phyloP scores from a whole-genome alignment of 2,113 vertebrate species.

The Peromyscus polionotus region DNA sequence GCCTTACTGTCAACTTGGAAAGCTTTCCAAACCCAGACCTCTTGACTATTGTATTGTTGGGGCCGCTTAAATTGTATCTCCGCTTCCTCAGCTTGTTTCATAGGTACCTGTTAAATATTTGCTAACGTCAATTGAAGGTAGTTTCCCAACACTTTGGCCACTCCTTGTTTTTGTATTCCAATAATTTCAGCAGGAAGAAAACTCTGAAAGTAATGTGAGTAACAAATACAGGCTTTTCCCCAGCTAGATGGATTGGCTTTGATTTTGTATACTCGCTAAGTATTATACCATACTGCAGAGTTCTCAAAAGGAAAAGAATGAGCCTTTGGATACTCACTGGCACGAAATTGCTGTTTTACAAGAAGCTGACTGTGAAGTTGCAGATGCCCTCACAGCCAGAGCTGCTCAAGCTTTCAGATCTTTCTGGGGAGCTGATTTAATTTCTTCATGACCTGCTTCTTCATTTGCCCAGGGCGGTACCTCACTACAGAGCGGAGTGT shows the following conservation, averaged over 20 bases:
- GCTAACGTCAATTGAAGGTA: slow-evolving; percentile 56
- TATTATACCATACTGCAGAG: slow-evolving; percentile 47
- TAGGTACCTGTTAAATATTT: slow-evolving; percentile 55
- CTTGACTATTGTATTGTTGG: slow-evolving; percentile 60
- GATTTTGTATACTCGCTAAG: slow-evolving; percentile 54
- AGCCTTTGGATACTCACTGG: slow-evolving; percentile 16
- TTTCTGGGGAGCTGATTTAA: slow-evolving; percentile 51
- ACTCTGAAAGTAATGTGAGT: slow-evolving; percentile 64
- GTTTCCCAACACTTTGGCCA: slow-evolving; percentile 38
- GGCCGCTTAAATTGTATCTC: slow-evolving; percentile 51
- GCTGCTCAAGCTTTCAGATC: slow-evolving; percentile 46
- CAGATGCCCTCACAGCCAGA: slow-evolving; percentile 43
- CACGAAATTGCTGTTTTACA: slow-evolving; percentile 38
- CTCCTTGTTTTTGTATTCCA: slow-evolving; percentile 67
- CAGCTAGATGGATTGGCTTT: slow-evolving; percentile 55
- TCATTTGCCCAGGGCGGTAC: slow-evolving; percentile 72
- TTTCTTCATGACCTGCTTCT: slow-evolving; percentile 71
- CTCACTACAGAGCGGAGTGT: slow-evolving; percentile 62
- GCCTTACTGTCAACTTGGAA: background rate
- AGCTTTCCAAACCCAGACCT: slow-evolving; percentile 53
- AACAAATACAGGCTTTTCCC: slow-evolving; percentile 63
- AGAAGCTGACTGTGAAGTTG: slow-evolving; percentile 68
- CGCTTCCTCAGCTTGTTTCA: slow-evolving; percentile 32
- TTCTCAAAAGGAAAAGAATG: slow-evolving; percentile 43
- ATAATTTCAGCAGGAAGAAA: slow-evolving; percentile 75